A percentile compares a stretch with the other conserved stretches of the same genome.
Conservation (phyloP, 2,113 vertebrate species). For the Mesocricetus auratus region DNA sequence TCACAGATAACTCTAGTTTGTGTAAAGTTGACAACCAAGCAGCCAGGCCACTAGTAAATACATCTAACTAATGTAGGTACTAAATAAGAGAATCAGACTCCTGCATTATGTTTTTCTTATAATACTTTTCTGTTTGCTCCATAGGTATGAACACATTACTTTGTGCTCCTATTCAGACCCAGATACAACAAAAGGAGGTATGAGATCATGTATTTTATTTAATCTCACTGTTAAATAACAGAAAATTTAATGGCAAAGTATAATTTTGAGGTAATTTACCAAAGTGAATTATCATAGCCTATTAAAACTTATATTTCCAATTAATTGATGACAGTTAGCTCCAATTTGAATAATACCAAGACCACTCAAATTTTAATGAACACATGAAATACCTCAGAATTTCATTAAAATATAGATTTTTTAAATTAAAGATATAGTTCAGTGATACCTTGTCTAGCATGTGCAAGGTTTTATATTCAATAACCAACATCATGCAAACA, state of each 20-base stretch:
- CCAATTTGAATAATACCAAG: conserved; percentile 24
- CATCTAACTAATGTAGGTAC: not conserved
- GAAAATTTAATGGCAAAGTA: not conserved
- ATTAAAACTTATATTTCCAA: not conserved
- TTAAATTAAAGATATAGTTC: not conserved
- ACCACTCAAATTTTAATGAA: conserved; percentile 40
- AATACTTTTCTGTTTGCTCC: conserved; percentile 68
- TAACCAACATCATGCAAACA: not conserved
- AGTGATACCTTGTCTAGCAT: not conserved
- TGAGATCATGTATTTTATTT: conserved; percentile 59
- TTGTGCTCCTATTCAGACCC: conserved; percentile 88
- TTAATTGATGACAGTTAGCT: conserved; percentile 45
- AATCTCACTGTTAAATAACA: conserved; percentile 38
- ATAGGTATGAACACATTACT: conserved; percentile 90
- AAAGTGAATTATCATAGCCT: conserved; percentile 25
- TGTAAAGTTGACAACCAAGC: not conserved
- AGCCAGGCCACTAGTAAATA: conserved; percentile 21
- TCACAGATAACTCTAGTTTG: not conserved
- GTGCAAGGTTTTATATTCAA: not conserved
- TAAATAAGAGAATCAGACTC: conserved; percentile 38
- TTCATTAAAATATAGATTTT: conserved; percentile 46
- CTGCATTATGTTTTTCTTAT: conserved; percentile 41
- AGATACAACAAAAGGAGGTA: conserved; percentile 87
- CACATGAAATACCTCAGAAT: not conserved
- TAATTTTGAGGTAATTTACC: conserved; percentile 48